These are phyloP conservation scores for Nesometra sesokonis DNA, from an alignment of 35 echinoderm and acorn worm genomes.

Conservation along the genomic window DNA sequence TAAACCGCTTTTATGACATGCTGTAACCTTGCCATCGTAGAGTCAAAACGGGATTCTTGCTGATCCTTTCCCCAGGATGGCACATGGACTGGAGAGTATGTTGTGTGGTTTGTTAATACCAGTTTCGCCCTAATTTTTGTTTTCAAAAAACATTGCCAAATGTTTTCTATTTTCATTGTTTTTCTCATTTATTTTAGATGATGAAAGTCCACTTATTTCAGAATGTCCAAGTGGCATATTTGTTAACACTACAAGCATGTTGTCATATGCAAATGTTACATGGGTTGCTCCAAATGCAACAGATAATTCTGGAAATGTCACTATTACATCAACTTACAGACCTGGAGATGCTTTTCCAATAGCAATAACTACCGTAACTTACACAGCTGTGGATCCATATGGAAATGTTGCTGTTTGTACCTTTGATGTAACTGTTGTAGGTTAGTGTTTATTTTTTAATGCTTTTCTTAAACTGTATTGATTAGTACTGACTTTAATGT, in stretches of 20 bases:
- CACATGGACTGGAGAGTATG: no score
- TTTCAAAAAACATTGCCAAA: no score
- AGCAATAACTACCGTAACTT: slow-evolving; percentile 26
- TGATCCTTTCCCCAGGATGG: no score
- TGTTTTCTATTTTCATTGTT: no score
- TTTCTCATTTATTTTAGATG: no score
- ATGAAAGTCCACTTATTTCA: not conserved
- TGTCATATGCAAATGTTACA: not conserved
- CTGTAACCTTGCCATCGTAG: no score
- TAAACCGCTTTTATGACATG: no score
- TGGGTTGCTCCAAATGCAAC: slow-evolving; percentile 41
- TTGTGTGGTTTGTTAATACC: no score
- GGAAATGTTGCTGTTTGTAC: not conserved
- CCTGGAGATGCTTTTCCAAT: slow-evolving; percentile 24
- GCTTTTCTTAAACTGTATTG: not conserved
- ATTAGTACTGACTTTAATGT: no score
- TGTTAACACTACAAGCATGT: not conserved
- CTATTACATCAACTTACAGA: slow-evolving; percentile 11
- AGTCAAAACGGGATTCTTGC: no score
- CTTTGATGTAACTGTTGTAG: not conserved
- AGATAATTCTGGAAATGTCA: slow-evolving; percentile 28
- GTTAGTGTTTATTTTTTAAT: not conserved
- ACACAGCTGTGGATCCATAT: slow-evolving; percentile 5
- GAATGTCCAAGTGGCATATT: slow-evolving; percentile 5
- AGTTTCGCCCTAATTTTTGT: no score